Evolutionary conservation across 2,888 invertebrate species (phyloP), one percentile per base, ranked within the genome.

Genomic region (Epinotia bilunana): DNA sequence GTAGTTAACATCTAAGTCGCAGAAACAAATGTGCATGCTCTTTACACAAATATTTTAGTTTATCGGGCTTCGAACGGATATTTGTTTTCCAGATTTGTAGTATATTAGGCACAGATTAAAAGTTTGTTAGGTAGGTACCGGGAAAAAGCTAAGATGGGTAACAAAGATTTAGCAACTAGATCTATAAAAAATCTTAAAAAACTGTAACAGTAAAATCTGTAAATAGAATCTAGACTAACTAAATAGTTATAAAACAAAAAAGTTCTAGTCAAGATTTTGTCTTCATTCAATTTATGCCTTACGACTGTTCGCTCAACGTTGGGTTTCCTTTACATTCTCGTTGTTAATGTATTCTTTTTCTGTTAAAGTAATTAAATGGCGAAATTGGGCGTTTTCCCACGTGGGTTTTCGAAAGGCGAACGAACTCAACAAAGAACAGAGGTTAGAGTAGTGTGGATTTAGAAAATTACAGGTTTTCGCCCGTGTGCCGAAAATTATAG

Each of bases 321-420:
- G 28, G 4, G 33, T 18, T 53, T 55, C 53, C 28, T 33, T 53
- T 16, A 6, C 1, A 28, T 28, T n/a, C 3, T 5, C 3, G 13
- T 3, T 65, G 9, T 53, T 6, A 6, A 33, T 12, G 3, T 5
- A 6, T 33, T 23, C 3, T 33, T 53, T 65, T 28, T n/a, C 23
- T 55, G 57, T 46, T 28, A 13, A 20, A 13, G 43, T 39, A 43
- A 46, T 23, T 60, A 62, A 70, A 67, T 72, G 75, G 72, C 72
- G 75, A 72, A 74, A 75, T 75, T 75, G 16, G 75, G n/a, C 61
- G 16, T n/a, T 61, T 67, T 75, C 75, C 62, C 75, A 75, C 75
- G 75, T 62, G 57, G 53, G 23, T 60, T 57, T 70, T 55, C 55
- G 72, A 61, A 62, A 75, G 75, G 75, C 61, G 65, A 71, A 67